These are phyloP conservation scores for Poeciliopsis gracilis DNA, from an alignment of 2,797 vertebrate genomes.

Conservation along the genomic window DNA sequence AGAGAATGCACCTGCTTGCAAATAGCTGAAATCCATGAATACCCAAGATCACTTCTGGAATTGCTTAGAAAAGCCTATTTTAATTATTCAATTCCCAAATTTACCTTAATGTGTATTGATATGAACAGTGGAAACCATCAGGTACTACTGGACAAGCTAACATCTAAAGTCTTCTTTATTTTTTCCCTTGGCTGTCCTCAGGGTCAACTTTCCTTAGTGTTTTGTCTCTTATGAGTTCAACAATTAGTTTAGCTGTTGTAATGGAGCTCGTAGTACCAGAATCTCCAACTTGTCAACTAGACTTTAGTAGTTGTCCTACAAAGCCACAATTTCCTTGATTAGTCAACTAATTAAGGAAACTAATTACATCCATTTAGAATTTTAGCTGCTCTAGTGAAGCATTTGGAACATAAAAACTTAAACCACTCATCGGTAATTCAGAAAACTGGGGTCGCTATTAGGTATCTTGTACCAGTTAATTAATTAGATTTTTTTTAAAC, in stretches of 20 bases:
- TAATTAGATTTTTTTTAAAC: neutral
- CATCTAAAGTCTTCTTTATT: neutral
- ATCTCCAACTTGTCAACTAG: neutral
- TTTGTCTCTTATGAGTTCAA: no score
- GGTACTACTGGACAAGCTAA: neutral
- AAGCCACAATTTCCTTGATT: neutral
- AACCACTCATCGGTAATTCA: neutral
- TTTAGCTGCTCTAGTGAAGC: neutral
- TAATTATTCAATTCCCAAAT: no score
- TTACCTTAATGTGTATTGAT: no score
- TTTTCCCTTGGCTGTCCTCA: no score
- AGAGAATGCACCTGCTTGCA: no score
- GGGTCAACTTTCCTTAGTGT: no score
- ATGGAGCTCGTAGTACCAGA: neutral
- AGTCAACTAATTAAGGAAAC: neutral
- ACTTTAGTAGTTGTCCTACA: neutral
- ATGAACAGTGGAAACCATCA: no score
- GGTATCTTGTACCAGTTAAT: neutral
- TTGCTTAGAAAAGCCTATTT: no score
- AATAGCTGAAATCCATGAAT: no score
- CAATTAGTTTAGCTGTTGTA: neutral
- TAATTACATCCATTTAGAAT: neutral
- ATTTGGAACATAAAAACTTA: neutral
- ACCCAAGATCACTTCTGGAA: no score
- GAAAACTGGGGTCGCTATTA: neutral